Evolutionary conservation across 2,888 invertebrate species (phyloP), one percentile per base, ranked within the genome.

Genomic region (Linnaemya vulpina): DNA sequence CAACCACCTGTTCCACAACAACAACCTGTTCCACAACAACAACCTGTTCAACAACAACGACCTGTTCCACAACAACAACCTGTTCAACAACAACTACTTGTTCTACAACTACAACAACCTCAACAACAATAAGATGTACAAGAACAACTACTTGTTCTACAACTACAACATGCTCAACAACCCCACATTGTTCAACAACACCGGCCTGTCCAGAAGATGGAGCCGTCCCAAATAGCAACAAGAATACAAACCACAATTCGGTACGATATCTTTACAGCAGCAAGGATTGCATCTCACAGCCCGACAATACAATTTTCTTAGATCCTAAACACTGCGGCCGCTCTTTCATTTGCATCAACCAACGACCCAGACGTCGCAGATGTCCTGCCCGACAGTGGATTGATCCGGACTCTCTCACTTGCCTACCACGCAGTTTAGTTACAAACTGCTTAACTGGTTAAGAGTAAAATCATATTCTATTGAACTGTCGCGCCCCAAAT

Each of bases 281-380:
- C 15, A 80, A 13, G 11, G 83, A 80, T 25, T 86, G 86, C 20
- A 0, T 11, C 1, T 46, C 65, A 9, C 63, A 83, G n/a, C 38
- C 49, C 11, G 80, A 83, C 8, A 17, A 17, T 1, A 68, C 62
- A 8, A 63, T 80, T 53, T 25, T 86, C 7, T 43, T 86, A 63
- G 73, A 86, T 73, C 3, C 3, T 7, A 58, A 10, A 30, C 73
- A 77, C 17, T 83, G 86, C 25, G 55, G 80, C 20, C 83, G 86
- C 49, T 80, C n/a, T 25, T 80, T 76, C 43, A 9, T 20, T 10
- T 86, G 86, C 80, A 10, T 0, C 1, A 68, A 77, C 17, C 10
- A 38, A 17, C 65, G 67, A 1, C 0, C 58, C 7, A 76, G 11
- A 53, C 76, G 5, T 30, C 0, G 1, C 0, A 43, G 9, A 43